Evolutionary conservation across 2,888 invertebrate genomes (phyloP), one percentile per base, ranked within the genome.

Genomic region (Metalampra italica): DNA sequence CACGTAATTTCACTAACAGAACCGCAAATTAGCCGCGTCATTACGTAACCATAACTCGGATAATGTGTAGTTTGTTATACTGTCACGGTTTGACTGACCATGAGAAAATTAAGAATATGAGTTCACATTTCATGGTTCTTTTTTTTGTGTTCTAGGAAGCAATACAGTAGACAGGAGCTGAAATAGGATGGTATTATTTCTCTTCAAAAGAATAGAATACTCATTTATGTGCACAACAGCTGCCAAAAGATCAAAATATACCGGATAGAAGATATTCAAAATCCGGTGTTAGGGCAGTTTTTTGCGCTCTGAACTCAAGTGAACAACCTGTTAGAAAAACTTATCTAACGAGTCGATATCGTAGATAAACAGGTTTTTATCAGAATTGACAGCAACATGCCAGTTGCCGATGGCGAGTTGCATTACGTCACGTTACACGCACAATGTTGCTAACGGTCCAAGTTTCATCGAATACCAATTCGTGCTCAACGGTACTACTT

Each of bases 381-480:
- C 36, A 36, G 11, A 8, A 9, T 36, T 36, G n/a, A n/a, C n/a
- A 68, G 71, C 73, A 75, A 73, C 72, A 74, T 75, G 70, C 68
- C 65, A 66, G 68, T 66, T 55, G 64, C 63, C 64, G 67, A 63
- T 64, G 62, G 66, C 61, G 22, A 22, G 22, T 22, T 62, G 68
- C 64, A 72, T 73, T 64, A 72, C 68, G 71, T 66, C 80, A 81
- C 81, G 81, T 78, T 69, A 70, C 55, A 68, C 69, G 68, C 70
- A 79, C 80, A 80, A 79, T 79, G 75, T 72, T 62, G 57, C 65
- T 82, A 83, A 82, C 83, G 82, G 83, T 79, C 63, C 56, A 51
- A 57, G 58, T 69, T 67, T 71, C 66, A 62, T 62, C 64, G 39
- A 60, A 57, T 64, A 66, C 75, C 73, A 75, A 64, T 70, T 68